Evolutionary conservation across 2,888 invertebrate species (phyloP), one percentile per base, ranked within the genome.

Genomic region (Alentia gelatinosa): DNA sequence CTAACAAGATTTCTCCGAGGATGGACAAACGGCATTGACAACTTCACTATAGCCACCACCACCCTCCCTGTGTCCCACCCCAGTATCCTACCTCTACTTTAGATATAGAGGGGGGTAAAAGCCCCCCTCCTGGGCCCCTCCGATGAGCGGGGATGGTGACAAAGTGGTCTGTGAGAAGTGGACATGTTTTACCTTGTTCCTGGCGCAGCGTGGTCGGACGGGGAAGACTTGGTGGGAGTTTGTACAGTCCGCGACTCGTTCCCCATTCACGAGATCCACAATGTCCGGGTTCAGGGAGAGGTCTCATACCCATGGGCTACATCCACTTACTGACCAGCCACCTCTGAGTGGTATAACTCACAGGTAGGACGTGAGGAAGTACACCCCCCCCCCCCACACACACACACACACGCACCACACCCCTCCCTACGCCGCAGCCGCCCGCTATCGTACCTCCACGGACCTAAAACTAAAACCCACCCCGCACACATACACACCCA

Each of bases 1-100:
- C 42, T 86, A 86, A 86, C 86, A 86, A 86, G 86, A 86, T 47
- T 35, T 12, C 56, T 56, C 56, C 56, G 23, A n/a, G 23, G 23
- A n/a, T n/a, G 56, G 56, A 56, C 56, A 56, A 3, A n/a, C n/a
- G n/a, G 56, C 19, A n/a, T 56, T 56, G 56, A 56, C 56, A 56
- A 56, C 56, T 56, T 56, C 56, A 56, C 56, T 56, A 56, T 56
- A 56, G 56, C 23, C 56, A 5, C 1, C 56, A 56, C 9, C 19
- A n/a, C n/a, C n/a, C n/a, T n/a, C n/a, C n/a, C n/a, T n/a, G n/a
- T n/a, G n/a, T n/a, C n/a, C n/a, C n/a, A n/a, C n/a, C n/a, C n/a
- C n/a, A n/a, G n/a, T n/a, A n/a, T n/a, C n/a, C n/a, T n/a, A n/a
- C n/a, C n/a, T n/a, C n/a, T n/a, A n/a, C n/a, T n/a, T n/a, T n/a